These are phyloP conservation scores for Piscicola geometra DNA, from an alignment of 2,888 invertebrate genomes.

Conservation along the genomic window DNA sequence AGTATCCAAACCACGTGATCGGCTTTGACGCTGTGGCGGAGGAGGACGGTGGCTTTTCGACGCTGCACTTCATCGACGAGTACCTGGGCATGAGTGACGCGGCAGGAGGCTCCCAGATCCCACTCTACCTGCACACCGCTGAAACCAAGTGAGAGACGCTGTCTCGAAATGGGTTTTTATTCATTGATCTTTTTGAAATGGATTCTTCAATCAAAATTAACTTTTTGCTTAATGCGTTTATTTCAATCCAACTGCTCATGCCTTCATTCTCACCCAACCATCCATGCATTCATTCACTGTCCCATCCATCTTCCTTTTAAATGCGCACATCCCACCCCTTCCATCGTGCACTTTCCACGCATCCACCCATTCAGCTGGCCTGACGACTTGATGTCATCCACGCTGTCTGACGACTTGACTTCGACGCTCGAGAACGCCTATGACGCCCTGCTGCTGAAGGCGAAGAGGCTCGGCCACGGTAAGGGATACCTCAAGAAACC, in stretches of 20 bases:
- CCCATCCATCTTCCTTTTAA: too few relatives aligned
- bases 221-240: too few relatives aligned
- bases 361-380: slow-evolving; percentile 40
- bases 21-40: slow-evolving; percentile 43
- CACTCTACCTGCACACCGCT: slow-evolving; percentile 42
- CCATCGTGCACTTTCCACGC: too few relatives aligned
- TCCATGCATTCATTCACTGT: too few relatives aligned
- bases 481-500: slow-evolving; percentile 44
- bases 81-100: slow-evolving; percentile 2
- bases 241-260: too few relatives aligned
- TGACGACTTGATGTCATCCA: slow-evolving; percentile 40
- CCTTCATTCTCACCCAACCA: too few relatives aligned
- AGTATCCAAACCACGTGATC: slow-evolving; percentile 41
- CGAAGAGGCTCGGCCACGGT: slow-evolving; percentile 44
- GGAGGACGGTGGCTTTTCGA: slow-evolving; percentile 43
- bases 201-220: too few relatives aligned
- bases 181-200: too few relatives aligned
- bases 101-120: slow-evolving; percentile 22
- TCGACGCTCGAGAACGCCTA: slow-evolving; percentile 44
- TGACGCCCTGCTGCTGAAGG: slow-evolving; percentile 43
- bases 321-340: too few relatives aligned
- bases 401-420: slow-evolving; percentile 37
- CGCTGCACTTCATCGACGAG: slow-evolving; percentile 40
- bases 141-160: slow-evolving; percentile 40
- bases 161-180: too few relatives aligned